phyloP scores from a whole-genome alignment of 2,113 vertebrate species.

The Burhinus bistriatus region DNA sequence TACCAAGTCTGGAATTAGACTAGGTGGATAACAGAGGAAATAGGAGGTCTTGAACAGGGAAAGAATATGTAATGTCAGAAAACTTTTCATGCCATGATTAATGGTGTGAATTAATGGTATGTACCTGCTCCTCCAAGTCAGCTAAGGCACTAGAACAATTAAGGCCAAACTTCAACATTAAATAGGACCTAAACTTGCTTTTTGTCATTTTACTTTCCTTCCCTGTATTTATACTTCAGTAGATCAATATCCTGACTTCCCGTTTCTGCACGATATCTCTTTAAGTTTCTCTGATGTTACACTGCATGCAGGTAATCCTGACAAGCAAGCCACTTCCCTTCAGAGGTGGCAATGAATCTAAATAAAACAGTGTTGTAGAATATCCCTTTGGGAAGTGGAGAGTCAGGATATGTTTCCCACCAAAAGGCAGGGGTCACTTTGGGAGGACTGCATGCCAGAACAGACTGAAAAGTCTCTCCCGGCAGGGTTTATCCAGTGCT shows the following conservation, averaged over 20 bases:
- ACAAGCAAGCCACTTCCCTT: neutral
- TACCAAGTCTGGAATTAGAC: neutral
- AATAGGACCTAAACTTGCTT: neutral
- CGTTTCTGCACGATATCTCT: neutral
- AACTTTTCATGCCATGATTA: neutral
- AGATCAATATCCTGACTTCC: neutral
- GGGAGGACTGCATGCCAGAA: neutral
- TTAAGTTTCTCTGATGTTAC: neutral
- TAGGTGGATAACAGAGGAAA: neutral
- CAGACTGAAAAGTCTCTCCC: neutral
- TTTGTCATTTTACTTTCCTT: neutral
- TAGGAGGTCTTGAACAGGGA: neutral
- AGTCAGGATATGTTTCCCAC: neutral
- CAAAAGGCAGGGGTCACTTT: neutral
- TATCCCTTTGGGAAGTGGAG: neutral
- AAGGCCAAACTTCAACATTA: neutral
- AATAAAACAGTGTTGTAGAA: neutral
- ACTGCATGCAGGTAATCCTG: neutral
- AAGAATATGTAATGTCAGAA: neutral
- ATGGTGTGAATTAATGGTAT: too few relatives aligned
- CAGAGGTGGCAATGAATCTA: neutral
- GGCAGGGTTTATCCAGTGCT: neutral
- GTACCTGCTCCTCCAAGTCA: neutral
- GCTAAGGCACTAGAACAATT: neutral
- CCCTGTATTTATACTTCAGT: neutral